Percentiles rank a stretch among this genome's conserved stretches.
These are phyloP conservation scores for Scalopus aquaticus DNA, from an alignment of 2,113 vertebrate species.

Conservation along the genomic window DNA sequence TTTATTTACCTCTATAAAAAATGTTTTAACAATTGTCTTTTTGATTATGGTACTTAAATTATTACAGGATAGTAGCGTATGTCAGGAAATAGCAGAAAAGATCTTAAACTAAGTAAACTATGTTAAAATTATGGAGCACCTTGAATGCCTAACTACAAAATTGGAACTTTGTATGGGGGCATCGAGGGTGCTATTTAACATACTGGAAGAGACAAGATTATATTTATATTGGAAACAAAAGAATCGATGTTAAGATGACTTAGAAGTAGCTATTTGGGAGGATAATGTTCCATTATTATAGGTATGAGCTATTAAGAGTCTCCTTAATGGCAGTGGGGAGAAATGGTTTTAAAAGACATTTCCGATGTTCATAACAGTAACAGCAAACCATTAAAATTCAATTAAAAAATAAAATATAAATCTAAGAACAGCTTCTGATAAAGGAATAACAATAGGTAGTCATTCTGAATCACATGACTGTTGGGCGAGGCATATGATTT, in stretches of 20 bases:
- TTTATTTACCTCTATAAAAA: not conserved
- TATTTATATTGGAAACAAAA: not conserved
- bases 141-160: not conserved
- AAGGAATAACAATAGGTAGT: not conserved
- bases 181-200: not conserved
- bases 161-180: not conserved
- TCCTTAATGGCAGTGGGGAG: not conserved
- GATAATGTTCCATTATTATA: not conserved
- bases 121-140: not conserved
- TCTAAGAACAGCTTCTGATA: not conserved
- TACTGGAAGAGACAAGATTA: not conserved
- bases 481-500: not conserved
- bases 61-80: not conserved
- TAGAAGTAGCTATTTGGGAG: not conserved
- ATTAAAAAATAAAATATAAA: not conserved
- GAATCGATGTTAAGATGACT: not conserved
- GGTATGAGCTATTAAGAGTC: slow-evolving; percentile 7
- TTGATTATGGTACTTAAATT: not conserved
- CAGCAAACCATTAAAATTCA: not conserved
- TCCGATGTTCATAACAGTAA: slow-evolving; percentile 3
- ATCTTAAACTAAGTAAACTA: not conserved
- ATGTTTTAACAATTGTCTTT: not conserved
- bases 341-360: slow-evolving; percentile 28
- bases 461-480: not conserved
- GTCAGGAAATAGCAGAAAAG: not conserved